These are phyloP conservation scores for Ciconia maguari DNA, from an alignment of 2,113 vertebrate species.

Conservation along the genomic window DNA sequence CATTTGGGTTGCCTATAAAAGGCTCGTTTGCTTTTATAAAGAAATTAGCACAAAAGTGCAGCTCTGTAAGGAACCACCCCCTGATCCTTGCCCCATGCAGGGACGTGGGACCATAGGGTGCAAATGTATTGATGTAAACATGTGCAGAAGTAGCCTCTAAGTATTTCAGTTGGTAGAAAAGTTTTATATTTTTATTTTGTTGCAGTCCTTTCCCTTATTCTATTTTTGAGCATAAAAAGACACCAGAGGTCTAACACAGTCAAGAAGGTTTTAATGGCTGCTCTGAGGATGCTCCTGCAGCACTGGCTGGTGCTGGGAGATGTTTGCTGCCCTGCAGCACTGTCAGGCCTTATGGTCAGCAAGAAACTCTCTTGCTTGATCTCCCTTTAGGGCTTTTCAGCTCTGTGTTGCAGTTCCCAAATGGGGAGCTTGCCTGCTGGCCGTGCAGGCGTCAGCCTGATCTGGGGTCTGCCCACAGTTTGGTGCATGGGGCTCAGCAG, in stretches of 20 bases:
- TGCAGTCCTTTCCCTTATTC: not conserved
- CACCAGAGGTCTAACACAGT: not conserved
- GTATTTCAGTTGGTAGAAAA: not conserved
- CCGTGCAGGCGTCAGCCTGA: not conserved
- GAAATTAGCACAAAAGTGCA: not conserved
- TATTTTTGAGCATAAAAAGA: not conserved
- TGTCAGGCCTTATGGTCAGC: not conserved
- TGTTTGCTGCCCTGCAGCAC: not conserved
- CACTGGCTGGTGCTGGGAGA: not conserved
- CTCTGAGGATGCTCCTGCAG: not conserved
- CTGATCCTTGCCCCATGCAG: not conserved
- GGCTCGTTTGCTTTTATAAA: not conserved
- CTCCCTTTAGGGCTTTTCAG: not conserved
- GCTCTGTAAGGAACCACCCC: not conserved
- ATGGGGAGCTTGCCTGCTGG: not conserved
- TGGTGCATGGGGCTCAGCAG: not conserved
- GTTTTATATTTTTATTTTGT: not conserved
- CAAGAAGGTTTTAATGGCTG: not conserved
- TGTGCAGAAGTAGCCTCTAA: not conserved
- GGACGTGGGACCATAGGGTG: too few relatives aligned
- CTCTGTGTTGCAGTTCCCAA: not conserved
- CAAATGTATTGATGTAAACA: not conserved
- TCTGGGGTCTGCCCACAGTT: not conserved
- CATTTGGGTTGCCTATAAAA: not conserved
- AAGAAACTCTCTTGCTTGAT: not conserved